Evolutionary conservation across 2,113 vertebrate species (phyloP).

Genomic region (Machaerirhynchus nigripectus): DNA sequence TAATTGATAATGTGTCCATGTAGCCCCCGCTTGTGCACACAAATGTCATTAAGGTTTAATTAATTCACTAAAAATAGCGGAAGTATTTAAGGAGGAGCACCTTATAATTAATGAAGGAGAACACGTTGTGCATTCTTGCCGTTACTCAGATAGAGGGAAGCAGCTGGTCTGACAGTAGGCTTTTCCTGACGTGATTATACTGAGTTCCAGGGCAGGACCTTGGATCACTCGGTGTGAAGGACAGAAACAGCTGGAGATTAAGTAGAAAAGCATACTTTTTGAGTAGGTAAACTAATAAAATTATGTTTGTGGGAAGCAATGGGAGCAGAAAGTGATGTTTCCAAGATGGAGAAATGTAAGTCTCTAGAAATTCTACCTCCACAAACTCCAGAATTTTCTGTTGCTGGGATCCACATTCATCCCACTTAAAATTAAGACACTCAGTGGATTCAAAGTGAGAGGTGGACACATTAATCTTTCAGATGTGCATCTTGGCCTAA

Average conservation of each 20-base stretch:
- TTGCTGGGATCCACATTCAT: not conserved
- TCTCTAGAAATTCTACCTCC: not conserved
- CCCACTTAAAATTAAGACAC: not conserved
- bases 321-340: not conserved
- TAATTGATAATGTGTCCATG: not conserved
- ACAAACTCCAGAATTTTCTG: not conserved
- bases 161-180: not conserved
- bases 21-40: not conserved
- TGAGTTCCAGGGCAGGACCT: not conserved
- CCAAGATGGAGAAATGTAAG: not conserved
- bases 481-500: not conserved
- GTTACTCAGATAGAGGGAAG: not conserved
- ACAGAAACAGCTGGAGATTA: not conserved
- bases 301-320: not conserved
- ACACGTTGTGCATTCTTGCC: not conserved
- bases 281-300: not conserved
- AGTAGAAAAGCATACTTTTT: not conserved
- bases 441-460: not conserved
- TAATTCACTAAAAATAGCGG: slow-evolving; percentile 4
- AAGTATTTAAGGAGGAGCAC: not conserved
- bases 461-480: not conserved
- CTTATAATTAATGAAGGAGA: not conserved
- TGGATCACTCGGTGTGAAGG: not conserved
- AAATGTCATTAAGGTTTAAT: not conserved
- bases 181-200: not conserved